Conservation (phyloP, 92 coral and sea anemone genomes). For the Virgularia gustaviana region DNA sequence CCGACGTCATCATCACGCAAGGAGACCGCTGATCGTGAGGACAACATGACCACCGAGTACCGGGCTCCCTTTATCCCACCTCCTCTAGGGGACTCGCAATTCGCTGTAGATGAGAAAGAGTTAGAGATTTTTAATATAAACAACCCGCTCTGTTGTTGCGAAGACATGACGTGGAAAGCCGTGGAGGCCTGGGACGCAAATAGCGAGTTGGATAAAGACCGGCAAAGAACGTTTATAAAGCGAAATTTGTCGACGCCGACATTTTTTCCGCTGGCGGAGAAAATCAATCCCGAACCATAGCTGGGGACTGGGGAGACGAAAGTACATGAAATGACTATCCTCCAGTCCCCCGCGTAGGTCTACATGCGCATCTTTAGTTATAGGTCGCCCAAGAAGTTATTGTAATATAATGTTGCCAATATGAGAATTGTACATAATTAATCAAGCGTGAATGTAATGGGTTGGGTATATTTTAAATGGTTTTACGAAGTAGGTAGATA, state of each 20-base stretch:
- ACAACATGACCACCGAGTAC: slow-evolving; percentile 56
- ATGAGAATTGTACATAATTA: too few relatives aligned
- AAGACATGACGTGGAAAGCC: slow-evolving; percentile 8
- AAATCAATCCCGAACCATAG: neutral
- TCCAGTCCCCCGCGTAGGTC: too few relatives aligned
- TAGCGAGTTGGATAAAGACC: slow-evolving; percentile 37
- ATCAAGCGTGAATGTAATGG: too few relatives aligned
- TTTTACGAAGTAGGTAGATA: too few relatives aligned
- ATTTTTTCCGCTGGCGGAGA: neutral
- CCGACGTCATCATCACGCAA: neutral
- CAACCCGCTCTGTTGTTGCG: neutral
- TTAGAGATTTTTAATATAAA: slow-evolving; percentile 1
- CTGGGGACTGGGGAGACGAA: neutral
- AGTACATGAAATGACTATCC: neutral
- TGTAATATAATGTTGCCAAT: too few relatives aligned
- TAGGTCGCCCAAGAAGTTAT: too few relatives aligned
- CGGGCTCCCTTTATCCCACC: slow-evolving; percentile 96
- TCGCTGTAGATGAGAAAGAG: slow-evolving; percentile 39
- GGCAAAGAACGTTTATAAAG: neutral
- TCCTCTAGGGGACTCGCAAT: slow-evolving; percentile 60
- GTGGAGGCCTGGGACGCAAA: slow-evolving; percentile 40
- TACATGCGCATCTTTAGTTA: too few relatives aligned
- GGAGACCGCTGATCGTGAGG: slow-evolving; percentile 49
- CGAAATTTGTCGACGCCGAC: slow-evolving; percentile 32
- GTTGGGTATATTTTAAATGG: too few relatives aligned